Evolutionary conservation across 2,113 vertebrate species (phyloP).

Genomic region (Psettodes erumei): DNA sequence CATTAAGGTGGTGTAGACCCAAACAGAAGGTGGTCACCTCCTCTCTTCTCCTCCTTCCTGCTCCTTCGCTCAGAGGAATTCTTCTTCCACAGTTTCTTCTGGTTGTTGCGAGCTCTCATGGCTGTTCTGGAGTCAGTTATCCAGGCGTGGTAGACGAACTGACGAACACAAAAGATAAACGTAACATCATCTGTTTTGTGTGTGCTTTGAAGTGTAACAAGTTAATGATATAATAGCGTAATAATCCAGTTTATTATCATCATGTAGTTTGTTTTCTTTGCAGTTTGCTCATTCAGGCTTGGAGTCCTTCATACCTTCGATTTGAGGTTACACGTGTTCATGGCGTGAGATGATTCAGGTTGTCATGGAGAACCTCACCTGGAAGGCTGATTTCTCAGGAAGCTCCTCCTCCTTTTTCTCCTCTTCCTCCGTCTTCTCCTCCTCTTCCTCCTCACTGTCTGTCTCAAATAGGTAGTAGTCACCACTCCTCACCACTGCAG

Average conservation of each 20-base stretch:
- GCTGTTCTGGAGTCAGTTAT: constrained; percentile 95
- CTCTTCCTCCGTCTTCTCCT: constrained; percentile 69
- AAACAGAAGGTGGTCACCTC: constrained; percentile 16
- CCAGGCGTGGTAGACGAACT: constrained; percentile 98
- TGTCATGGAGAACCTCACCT: constrained; percentile 82
- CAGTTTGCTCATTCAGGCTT: no score
- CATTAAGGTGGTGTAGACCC: not conserved
- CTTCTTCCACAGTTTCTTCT: constrained; percentile 26
- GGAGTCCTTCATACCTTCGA: no score
- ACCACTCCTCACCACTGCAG: constrained; percentile 94
- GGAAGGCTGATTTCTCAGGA: constrained; percentile 91
- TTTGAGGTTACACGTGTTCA: no score
- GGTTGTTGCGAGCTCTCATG: constrained; percentile 85
- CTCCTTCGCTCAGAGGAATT: constrained; percentile 14
- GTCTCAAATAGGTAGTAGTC: constrained; percentile 99
- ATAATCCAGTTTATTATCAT: no score
- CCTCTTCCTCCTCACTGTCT: constrained; percentile 92
- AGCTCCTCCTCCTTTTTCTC: constrained; percentile 87
- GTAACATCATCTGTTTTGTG: not conserved
- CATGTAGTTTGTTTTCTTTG: no score
- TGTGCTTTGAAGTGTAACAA: no score
- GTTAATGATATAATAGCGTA: no score
- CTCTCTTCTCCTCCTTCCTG: constrained; percentile 23
- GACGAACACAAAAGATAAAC: constrained; percentile 66
- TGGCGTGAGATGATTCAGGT: no score